Conservation (phyloP, 2,113 vertebrate genomes). For the Bungarus multicinctus region DNA sequence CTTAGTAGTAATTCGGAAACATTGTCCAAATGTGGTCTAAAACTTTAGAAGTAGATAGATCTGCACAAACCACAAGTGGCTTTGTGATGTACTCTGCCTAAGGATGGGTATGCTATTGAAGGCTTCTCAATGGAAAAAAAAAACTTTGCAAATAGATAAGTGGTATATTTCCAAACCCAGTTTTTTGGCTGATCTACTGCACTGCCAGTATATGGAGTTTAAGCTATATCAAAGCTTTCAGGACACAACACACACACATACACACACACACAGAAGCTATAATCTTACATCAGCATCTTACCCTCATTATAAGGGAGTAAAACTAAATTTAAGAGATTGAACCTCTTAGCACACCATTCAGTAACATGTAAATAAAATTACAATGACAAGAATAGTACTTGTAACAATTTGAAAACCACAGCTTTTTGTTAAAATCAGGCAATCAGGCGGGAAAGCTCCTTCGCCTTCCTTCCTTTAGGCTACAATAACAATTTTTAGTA, state of each 20-base stretch:
- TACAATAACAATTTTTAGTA: not conserved
- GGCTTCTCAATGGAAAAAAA: not conserved
- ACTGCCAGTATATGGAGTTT: not conserved
- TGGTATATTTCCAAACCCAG: not conserved
- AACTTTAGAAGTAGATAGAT: not conserved
- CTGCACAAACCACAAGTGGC: not conserved
- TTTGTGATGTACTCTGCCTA: not conserved
- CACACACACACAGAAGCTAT: not conserved
- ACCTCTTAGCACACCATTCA: not conserved
- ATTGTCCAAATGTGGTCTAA: not conserved
- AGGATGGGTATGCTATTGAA: not conserved
- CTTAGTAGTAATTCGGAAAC: not conserved
- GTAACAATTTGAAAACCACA: not conserved
- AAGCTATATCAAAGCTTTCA: not conserved
- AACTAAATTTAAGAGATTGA: not conserved
- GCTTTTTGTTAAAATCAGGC: not conserved
- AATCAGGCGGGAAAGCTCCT: not conserved
- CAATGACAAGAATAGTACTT: not conserved
- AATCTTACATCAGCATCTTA: not conserved
- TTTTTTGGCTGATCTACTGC: too few relatives aligned
- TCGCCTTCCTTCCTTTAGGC: not conserved
- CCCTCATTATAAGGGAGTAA: not conserved
- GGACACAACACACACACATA: not conserved
- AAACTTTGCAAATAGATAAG: not conserved
- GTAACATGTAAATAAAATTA: not conserved